Percentiles rank a stretch among this genome's conserved stretches.
phyloP scores from a whole-genome alignment of 2,888 invertebrate species.

The Callinectes sapidus region DNA sequence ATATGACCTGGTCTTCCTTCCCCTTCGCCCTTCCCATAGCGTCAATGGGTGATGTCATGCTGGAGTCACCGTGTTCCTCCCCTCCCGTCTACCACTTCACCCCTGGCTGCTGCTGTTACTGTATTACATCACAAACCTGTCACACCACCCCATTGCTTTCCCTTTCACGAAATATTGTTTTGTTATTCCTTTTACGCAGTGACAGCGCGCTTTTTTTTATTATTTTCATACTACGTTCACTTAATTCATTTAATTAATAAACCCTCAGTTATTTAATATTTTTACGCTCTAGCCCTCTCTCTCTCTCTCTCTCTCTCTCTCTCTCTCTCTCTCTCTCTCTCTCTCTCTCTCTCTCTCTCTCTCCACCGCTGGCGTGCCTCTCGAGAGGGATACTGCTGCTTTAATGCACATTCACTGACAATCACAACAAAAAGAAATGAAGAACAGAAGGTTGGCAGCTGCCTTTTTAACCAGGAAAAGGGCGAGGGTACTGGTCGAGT shows the following conservation, averaged over 20 bases:
- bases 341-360: neutral
- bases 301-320: slow-evolving; percentile 25
- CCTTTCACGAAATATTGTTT: slow-evolving; percentile 11
- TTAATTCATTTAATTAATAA: slow-evolving; percentile 23
- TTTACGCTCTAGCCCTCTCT: neutral
- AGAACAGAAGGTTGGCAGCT: neutral
- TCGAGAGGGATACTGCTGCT: slow-evolving; percentile 15
- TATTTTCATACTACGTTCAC: neutral
- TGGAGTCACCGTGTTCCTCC: neutral
- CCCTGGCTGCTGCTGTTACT: neutral
- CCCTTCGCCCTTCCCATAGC: neutral
- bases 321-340: neutral
- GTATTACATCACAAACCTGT: slow-evolving; percentile 31
- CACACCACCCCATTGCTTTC: slow-evolving; percentile 23
- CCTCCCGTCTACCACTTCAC: neutral
- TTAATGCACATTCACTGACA: slow-evolving; percentile 28
- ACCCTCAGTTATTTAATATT: slow-evolving; percentile 16
- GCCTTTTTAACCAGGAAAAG: neutral
- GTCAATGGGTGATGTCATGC: neutral
- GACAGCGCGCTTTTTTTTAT: neutral
- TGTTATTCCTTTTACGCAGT: slow-evolving; percentile 19
- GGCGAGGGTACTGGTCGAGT: neutral
- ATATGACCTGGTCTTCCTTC: neutral
- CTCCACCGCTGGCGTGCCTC: neutral
- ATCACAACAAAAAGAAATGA: neutral